Conservation (phyloP, 64 coral and sea anemone genomes). For the Cladopsammia gracilis region DNA sequence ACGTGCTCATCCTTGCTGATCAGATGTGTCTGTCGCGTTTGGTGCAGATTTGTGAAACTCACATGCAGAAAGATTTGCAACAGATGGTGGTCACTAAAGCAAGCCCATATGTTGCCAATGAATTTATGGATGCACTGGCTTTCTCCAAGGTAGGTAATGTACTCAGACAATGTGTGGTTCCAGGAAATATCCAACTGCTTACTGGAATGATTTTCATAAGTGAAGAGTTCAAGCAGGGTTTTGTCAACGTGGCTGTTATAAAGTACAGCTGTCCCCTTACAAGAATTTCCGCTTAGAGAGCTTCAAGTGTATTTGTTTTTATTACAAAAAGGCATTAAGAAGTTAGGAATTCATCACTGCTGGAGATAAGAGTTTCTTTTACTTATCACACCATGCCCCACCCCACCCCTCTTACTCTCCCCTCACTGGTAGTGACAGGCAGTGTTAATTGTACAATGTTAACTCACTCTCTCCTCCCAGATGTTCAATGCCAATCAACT, state of each 20-base stretch:
- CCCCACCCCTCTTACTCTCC: no score
- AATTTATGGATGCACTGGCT: constrained; percentile 1
- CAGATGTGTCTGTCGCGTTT: neutral
- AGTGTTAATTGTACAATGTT: neutral
- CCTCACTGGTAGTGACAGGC: neutral
- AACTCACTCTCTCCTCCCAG: neutral
- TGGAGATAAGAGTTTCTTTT: no score
- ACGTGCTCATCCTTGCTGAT: constrained; percentile 31
- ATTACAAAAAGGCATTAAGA: no score
- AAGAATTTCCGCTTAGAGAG: no score
- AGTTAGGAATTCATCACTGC: no score
- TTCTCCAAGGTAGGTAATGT: neutral
- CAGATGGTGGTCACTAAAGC: neutral
- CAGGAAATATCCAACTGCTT: no score
- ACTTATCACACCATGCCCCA: no score
- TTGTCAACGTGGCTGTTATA: no score
- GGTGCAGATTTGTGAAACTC: constrained; percentile 37
- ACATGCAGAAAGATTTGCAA: neutral
- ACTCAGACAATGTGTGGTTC: neutral
- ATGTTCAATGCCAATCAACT: constrained; percentile 36
- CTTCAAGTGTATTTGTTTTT: no score
- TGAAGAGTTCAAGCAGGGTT: no score
- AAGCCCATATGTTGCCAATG: neutral
- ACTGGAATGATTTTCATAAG: no score
- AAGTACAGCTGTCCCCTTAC: no score